Evolutionary conservation across 2,888 invertebrate genomes (phyloP).

Genomic region (Zhengitettix transpicula): DNA sequence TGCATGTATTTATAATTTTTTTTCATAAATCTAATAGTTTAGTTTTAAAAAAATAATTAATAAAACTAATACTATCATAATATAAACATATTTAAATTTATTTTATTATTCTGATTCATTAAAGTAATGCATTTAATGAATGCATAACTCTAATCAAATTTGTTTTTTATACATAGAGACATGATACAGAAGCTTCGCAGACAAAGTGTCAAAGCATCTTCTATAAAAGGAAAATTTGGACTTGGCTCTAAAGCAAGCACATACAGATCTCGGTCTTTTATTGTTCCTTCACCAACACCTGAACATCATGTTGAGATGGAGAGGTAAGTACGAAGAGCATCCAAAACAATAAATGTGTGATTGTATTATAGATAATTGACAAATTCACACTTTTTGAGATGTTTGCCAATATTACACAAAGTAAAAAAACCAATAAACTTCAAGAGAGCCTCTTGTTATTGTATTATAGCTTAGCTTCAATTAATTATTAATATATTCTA

Average conservation of each 20-base stretch:
- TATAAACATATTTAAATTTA: not conserved
- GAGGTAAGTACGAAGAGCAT: slow-evolving; percentile 18
- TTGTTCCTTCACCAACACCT: slow-evolving; percentile 48
- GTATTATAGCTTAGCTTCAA: too few relatives aligned
- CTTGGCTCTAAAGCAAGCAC: slow-evolving; percentile 41
- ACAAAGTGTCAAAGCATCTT: slow-evolving; percentile 61
- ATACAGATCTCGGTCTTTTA: slow-evolving; percentile 60
- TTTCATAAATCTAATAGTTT: not conserved
- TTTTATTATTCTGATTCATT: too few relatives aligned
- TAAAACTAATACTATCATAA: not conserved
- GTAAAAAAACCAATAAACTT: too few relatives aligned
- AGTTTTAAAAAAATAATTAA: not conserved
- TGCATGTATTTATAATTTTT: not conserved
- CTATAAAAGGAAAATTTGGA: slow-evolving; percentile 64
- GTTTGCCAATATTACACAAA: too few relatives aligned
- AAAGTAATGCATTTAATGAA: too few relatives aligned
- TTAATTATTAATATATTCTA: too few relatives aligned
- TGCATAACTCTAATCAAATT: too few relatives aligned
- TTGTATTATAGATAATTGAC: not conserved
- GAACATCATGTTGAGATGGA: slow-evolving; percentile 38
- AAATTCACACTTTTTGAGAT: not conserved
- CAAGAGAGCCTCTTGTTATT: too few relatives aligned
- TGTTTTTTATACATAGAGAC: slow-evolving; percentile 41
- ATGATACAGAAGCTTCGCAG: slow-evolving; percentile 80
- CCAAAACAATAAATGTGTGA: not conserved